Base-by-base conservation (phyloP, 2,113 vertebrate species). In the Chaetodon auriga region DNA sequence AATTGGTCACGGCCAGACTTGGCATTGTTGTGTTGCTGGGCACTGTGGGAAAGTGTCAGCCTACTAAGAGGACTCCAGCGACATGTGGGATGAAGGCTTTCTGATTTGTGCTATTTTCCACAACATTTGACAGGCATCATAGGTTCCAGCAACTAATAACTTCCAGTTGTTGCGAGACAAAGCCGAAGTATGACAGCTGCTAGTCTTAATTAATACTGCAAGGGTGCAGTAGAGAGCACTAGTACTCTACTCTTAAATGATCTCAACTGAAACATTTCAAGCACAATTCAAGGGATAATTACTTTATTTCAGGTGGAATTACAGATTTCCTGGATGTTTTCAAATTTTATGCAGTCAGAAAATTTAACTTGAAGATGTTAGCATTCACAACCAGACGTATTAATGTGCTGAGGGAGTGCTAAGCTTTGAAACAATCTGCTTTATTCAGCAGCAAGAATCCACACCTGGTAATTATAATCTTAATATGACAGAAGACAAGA, bases 1-100 rank as follows among this genome's bases (percentile, higher is more conserved):
- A 85, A 99, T 99, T 98, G 97, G 97, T 97, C 96, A 98, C 84
- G 95, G 97, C 93, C 93, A 95, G 96, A 94, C 93, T 89, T 81
- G 87, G 95, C 95, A 96, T 99, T 98, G 97, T 98, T 93, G 90
- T 84, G 84, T 83, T 90, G 94, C 94, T 51, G 23, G 96, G 95
- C 23, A 95, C 96, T 95, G 95, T 96, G 95, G 95, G 95, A 96
- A 96, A 96, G 92, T 95, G 94, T 95, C 94, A 94, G n/a, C 87
- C 89, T 80, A 90, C 92, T 95, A 96, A 96, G 96, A 94, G 87
- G 82, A 93, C 94, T 96, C 92, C 89, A 93, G 95, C 92, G 93
- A 94, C 93, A 93, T 94, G 94, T 94, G 94, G 93, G 91, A 93
- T 75, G 89, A 94, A 93, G 95, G 95, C 93, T 96, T 94, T 95